Percentiles rank a stretch among this genome's conserved stretches.
Conservation (phyloP, 2,888 invertebrate species). For the Noctuana brunneofusca region DNA sequence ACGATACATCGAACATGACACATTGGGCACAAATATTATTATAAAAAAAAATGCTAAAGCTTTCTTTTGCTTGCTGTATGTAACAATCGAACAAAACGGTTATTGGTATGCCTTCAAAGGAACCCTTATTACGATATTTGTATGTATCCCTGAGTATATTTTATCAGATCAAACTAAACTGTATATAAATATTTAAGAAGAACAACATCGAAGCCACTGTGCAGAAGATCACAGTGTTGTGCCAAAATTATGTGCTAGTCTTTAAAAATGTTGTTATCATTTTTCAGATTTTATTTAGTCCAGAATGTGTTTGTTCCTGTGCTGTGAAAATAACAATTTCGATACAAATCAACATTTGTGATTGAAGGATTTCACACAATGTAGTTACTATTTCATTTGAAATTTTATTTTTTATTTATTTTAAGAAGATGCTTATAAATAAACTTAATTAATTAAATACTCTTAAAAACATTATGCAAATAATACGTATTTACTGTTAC, state of each 20-base stretch:
- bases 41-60: constrained; percentile 62
- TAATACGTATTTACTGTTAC: constrained; percentile 30
- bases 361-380: constrained; percentile 52
- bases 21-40: constrained; percentile 80
- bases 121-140: constrained; percentile 57
- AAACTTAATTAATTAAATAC: constrained; percentile 23
- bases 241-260: constrained; percentile 83
- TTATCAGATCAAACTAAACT: constrained; percentile 62
- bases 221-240: constrained; percentile 73
- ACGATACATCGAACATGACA: constrained; percentile 82
- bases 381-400: constrained; percentile 50
- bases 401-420: constrained; percentile 25
- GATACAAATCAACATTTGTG: constrained; percentile 77
- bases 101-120: constrained; percentile 59
- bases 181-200: constrained; percentile 60
- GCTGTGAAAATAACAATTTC: constrained; percentile 75
- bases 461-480: constrained; percentile 19
- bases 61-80: constrained; percentile 66
- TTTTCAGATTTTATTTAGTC: constrained; percentile 83
- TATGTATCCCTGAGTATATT: constrained; percentile 49
- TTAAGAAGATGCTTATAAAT: constrained; percentile 19
- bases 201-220: constrained; percentile 78
- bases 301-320: constrained; percentile 81
- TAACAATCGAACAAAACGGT: constrained; percentile 54
- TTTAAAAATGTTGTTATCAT: constrained; percentile 80